Base-by-base conservation (phyloP, 2,113 vertebrate genomes). In the Platysternon megacephalum region DNA sequence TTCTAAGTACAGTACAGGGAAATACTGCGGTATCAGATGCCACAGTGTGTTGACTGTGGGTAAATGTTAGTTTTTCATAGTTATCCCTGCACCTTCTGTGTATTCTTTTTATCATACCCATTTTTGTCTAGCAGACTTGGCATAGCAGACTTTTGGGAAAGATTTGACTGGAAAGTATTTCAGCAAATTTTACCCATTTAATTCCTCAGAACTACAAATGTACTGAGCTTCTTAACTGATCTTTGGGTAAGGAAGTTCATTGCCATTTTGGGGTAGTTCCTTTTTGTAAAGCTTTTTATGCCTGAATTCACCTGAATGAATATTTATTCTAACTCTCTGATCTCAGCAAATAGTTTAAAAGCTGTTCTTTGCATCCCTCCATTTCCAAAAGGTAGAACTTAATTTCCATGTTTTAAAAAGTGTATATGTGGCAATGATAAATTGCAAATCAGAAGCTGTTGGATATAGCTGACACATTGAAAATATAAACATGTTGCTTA, bases 141-240 rank as follows among this genome's bases (percentile, higher is more conserved):
- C 74, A 56, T 97, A 96, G 10, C 78, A 93, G 61, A 93, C 91
- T 93, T 93, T 92, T 96, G 90, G 74, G 91, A 94, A 90, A 97
- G 11, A 95, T 95, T 89, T 93, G 88, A 93, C 95, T 97, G 58
- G 89, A 86, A 88, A 13, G 39, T 94, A 92, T 83, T 97, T 92
- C 48, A 91, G 39, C 22, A 86, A 94, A n/a, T 65, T 86, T 86
- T 93, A 44, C 93, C 61, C 91, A 42, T 86, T 85, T 95, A 90
- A 88, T 92, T 96, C 65, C 88, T 8, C 14, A 87, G n/a, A 86
- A n/a, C 35, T 94, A 12, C 53, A 80, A 53, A 10, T 46, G 1
- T 85, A 44, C 13, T 86, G 56, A 95, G 92, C n/a, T 83, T 93
- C 49, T 90, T 72, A 79, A 55, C 13, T 95, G 48, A 16, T 74